These are phyloP conservation scores for Drepana falcataria DNA, from an alignment of 2,888 invertebrate species.

Conservation along the genomic window DNA sequence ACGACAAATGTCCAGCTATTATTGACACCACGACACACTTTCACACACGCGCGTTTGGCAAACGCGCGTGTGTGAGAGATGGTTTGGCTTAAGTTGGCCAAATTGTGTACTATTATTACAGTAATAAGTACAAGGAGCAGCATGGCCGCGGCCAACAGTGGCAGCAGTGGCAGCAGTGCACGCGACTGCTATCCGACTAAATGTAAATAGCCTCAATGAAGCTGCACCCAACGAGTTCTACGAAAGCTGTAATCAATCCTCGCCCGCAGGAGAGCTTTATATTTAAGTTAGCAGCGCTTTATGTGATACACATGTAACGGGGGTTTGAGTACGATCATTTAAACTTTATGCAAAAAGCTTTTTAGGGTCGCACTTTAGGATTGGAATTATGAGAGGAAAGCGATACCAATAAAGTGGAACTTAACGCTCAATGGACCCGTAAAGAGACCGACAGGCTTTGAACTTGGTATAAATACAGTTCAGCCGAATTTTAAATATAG, in stretches of 20 bases:
- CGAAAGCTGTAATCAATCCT: not conserved
- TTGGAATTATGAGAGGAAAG: not conserved
- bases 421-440: not conserved
- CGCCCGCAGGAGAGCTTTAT: not conserved
- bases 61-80: too few species aligned
- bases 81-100: conserved; percentile 1
- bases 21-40: conserved; percentile 18
- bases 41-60: not conserved
- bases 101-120: conserved; percentile 11
- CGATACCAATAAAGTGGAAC: not conserved
- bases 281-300: not conserved
- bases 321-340: not conserved
- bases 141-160: not conserved
- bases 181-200: conserved; percentile 1
- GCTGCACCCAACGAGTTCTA: too few species aligned
- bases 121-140: not conserved
- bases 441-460: not conserved
- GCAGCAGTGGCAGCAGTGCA: not conserved
- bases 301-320: not conserved
- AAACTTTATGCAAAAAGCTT: not conserved
- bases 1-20: conserved; percentile 47
- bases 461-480: not conserved
- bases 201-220: conserved; percentile 1
- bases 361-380: not conserved
- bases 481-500: not conserved